Conservation (phyloP, 2,113 vertebrate genomes). For the Periophthalmodon schlosseri region DNA sequence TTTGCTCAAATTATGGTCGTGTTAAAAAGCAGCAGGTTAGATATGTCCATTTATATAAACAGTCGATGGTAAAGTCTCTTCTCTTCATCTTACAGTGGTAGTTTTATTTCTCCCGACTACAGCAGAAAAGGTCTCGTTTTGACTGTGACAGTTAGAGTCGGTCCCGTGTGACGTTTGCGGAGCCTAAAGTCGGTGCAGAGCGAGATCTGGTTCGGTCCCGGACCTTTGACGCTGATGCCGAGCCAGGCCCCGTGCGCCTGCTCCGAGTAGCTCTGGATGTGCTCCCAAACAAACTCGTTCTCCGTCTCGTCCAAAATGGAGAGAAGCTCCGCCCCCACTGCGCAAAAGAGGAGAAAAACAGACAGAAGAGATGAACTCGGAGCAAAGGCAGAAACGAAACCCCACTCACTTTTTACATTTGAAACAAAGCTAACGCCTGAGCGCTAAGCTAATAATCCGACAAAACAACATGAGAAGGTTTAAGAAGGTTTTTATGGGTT, state of each 20-base stretch:
- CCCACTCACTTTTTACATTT: not conserved
- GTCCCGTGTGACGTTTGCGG: not conserved
- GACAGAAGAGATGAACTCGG: not conserved
- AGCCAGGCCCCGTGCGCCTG: conserved; percentile 91
- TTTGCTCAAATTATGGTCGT: no score
- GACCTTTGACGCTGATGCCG: conserved; percentile 94
- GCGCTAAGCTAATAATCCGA: no score
- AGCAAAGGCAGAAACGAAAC: not conserved
- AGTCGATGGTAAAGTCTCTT: no score
- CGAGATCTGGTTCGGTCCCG: conserved; percentile 12
- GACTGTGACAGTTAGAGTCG: not conserved
- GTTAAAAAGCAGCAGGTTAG: no score
- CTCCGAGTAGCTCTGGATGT: conserved; percentile 86
- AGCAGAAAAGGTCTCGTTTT: no score
- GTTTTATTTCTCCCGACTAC: no score
- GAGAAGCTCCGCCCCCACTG: conserved; percentile 87
- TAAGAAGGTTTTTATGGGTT: no score
- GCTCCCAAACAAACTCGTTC: conserved; percentile 94
- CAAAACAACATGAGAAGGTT: no score
- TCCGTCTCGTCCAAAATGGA: conserved; percentile 92
- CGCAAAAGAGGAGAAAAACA: conserved; percentile 13
- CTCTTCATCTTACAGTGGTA: no score
- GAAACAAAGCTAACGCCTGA: no score
- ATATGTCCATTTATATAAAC: no score
- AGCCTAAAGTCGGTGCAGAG: not conserved